A percentile compares a stretch with the other conserved stretches of the same genome.
These are phyloP conservation scores for Mythimna lalbum DNA, from an alignment of 2,888 invertebrate genomes.

Conservation along the genomic window DNA sequence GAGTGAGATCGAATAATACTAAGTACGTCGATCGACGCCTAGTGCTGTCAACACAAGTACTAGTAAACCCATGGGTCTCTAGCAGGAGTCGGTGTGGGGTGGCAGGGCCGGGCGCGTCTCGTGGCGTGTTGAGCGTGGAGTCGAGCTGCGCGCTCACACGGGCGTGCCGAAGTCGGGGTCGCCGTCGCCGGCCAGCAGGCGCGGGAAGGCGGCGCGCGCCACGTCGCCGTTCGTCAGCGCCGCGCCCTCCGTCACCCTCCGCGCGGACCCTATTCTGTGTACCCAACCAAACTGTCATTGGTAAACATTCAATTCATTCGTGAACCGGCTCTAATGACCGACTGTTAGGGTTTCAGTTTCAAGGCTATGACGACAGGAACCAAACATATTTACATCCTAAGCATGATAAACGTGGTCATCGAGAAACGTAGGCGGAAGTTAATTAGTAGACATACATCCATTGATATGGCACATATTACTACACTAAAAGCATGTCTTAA, in stretches of 20 bases:
- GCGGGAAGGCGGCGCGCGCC: slow-evolving; percentile 68
- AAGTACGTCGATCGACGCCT: slow-evolving; percentile 47
- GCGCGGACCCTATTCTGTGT: slow-evolving; percentile 86
- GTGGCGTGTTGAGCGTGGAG: background rate
- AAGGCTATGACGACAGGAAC: background rate
- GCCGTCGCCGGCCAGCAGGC: slow-evolving; percentile 89
- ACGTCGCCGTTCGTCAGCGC: slow-evolving; percentile 74
- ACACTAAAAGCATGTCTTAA: background rate
- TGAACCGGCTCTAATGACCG: too few relatives aligned
- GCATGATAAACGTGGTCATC: background rate
- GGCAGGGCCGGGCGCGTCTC: background rate
- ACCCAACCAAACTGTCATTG: background rate
- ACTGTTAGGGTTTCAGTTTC: too few relatives aligned
- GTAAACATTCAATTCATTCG: background rate
- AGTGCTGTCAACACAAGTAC: background rate
- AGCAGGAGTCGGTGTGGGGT: background rate
- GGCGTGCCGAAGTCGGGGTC: slow-evolving; percentile 93
- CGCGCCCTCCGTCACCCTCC: slow-evolving; percentile 77
- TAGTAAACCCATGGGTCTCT: background rate
- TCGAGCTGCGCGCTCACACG: slow-evolving; percentile 82
- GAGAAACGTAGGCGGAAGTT: slow-evolving; percentile 1
- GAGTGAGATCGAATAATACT: slow-evolving; percentile 55
- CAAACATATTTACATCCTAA: background rate
- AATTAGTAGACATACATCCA: background rate
- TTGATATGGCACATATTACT: background rate